These are phyloP conservation scores for Aurelia sp. DNA, from an alignment of 30 jellyfish, hydroid and myxozoan genomes.

Conservation along the genomic window DNA sequence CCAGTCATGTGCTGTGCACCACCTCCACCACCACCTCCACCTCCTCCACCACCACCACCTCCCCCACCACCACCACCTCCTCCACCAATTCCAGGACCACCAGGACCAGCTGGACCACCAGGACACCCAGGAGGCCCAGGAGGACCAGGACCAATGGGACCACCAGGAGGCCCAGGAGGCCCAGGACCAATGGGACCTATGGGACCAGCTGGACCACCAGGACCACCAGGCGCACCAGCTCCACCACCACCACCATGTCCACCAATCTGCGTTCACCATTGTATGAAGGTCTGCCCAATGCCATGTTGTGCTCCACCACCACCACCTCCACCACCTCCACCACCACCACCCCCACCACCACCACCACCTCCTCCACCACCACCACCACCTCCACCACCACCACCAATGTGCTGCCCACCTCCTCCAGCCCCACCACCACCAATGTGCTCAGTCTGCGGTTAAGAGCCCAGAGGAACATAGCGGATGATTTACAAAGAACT, in stretches of 20 bases:
- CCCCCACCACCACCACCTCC: constrained; percentile 99
- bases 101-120: constrained; percentile 93
- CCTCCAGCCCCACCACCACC: constrained; percentile 99
- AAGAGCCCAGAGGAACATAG: constrained; percentile 40
- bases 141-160: constrained; percentile 99
- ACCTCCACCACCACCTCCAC: constrained; percentile 85
- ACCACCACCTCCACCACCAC: constrained; percentile 93
- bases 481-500: constrained; percentile 37
- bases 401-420: constrained; percentile 90
- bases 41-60: constrained; percentile 88
- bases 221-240: constrained; percentile 99
- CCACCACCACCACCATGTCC: constrained; percentile 99
- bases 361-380: constrained; percentile 96
- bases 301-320: constrained; percentile 94
- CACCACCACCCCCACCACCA: constrained; percentile 95
- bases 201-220: constrained; percentile 99
- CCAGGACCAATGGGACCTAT: constrained; percentile 99
- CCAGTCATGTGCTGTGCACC: constrained; percentile 64
- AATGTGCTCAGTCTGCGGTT: constrained; percentile 79
- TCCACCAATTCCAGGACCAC: constrained; percentile 95
- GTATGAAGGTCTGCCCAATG: constrained; percentile 92
- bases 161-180: constrained; percentile 99
- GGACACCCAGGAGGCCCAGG: constrained; percentile 99
- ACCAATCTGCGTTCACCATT: constrained; percentile 97
- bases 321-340: constrained; percentile 98